Conservation (phyloP, 2,888 invertebrate genomes). For the Elysia crispata region DNA sequence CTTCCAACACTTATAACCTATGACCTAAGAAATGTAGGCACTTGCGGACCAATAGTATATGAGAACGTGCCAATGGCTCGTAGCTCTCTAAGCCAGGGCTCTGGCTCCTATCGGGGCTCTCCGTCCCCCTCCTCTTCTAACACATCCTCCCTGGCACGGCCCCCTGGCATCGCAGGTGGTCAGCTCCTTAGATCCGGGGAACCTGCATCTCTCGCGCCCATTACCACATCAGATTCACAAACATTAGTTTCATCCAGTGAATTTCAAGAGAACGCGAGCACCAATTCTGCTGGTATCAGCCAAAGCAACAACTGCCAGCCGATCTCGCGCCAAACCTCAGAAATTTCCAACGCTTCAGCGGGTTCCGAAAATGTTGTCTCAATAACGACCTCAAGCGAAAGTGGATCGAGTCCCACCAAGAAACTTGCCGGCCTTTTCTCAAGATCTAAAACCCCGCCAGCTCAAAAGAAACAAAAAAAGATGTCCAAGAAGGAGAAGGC, state of each 20-base stretch:
- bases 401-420: no score
- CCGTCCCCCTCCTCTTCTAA: background rate
- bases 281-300: no score
- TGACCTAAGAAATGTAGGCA: slow-evolving; percentile 37
- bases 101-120: background rate
- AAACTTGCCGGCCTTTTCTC: no score
- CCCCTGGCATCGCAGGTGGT: background rate
- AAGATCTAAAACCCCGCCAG: no score
- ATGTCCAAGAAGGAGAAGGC: background rate
- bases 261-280: no score
- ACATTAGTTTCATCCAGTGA: no score
- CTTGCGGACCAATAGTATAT: slow-evolving; percentile 43
- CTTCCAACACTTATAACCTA: slow-evolving; percentile 42
- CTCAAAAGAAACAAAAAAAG: background rate
- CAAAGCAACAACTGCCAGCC: background rate
- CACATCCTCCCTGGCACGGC: background rate
- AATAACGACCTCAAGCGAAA: background rate
- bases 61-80: slow-evolving; percentile 36
- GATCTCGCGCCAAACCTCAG: background rate
- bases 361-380: background rate
- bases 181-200: no score
- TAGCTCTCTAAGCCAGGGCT: slow-evolving; percentile 11
- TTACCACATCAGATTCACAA: no score
- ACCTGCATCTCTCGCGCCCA: no score
- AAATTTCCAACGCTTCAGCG: background rate